Conservation (phyloP, 2,113 vertebrate genomes). For the Pelusios castaneus region DNA sequence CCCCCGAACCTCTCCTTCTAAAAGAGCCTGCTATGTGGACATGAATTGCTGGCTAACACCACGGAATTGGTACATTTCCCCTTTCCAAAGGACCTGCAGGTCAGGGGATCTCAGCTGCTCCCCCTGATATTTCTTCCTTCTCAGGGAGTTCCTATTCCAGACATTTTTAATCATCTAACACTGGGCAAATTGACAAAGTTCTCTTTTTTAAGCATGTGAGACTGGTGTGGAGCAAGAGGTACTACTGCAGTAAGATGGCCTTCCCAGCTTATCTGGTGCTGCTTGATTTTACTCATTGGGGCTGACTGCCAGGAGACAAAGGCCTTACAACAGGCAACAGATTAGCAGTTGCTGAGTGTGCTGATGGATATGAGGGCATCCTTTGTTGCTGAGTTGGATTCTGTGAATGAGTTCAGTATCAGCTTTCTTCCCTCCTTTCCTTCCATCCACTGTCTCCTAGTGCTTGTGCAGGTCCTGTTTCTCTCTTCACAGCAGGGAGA, state of each 20-base stretch:
- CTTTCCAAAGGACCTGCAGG: conserved; percentile 10
- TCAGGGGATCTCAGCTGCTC: neutral
- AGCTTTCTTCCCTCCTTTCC: neutral
- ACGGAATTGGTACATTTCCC: neutral
- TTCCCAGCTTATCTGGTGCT: conserved; percentile 39
- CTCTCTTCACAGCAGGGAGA: neutral
- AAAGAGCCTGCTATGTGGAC: neutral
- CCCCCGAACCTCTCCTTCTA: neutral
- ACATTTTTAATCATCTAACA: conserved; percentile 4
- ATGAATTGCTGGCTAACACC: neutral
- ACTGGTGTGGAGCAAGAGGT: conserved; percentile 18
- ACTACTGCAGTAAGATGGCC: conserved; percentile 14
- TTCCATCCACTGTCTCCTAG: neutral
- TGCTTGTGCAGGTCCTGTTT: neutral
- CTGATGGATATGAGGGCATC: neutral
- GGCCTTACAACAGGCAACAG: conserved; percentile 71
- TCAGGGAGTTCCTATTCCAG: neutral
- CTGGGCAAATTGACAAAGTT: conserved; percentile 18
- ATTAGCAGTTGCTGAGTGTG: conserved; percentile 39
- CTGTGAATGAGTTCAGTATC: neutral
- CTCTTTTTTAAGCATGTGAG: neutral
- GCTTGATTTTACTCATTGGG: neutral
- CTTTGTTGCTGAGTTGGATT: neutral
- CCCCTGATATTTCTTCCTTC: neutral
- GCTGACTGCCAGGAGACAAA: neutral